Evolutionary conservation across 2,797 vertebrate species (phyloP).

Genomic region (Hyperoplus immaculatus): DNA sequence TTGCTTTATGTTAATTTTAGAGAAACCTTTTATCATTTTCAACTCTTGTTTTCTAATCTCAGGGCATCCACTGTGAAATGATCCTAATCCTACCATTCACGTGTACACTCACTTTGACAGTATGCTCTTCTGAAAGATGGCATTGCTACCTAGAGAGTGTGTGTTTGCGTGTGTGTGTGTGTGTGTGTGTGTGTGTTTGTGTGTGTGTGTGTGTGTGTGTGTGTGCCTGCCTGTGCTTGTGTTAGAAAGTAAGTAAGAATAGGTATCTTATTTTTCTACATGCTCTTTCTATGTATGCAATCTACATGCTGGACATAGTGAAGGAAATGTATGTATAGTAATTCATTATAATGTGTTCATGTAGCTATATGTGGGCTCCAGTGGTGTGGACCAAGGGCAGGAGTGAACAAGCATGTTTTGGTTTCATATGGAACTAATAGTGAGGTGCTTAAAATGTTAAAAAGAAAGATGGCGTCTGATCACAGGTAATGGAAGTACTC

Average conservation of each 20-base stretch:
- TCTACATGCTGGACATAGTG: conserved; percentile 18
- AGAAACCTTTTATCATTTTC: background rate
- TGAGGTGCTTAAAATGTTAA: conserved; percentile 14
- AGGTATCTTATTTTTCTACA: conserved; percentile 1
- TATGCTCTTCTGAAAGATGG: background rate
- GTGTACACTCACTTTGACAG: conserved; percentile 17
- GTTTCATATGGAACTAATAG: background rate
- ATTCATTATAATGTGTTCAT: conserved; percentile 5
- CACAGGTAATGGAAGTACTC: conserved; percentile 14
- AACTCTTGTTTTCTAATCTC: conserved; percentile 38
- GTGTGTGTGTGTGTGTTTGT: conserved; percentile 15
- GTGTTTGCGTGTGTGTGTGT: background rate
- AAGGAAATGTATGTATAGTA: conserved; percentile 6
- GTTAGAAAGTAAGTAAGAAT: background rate
- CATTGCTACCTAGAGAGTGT: background rate
- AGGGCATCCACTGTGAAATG: conserved; percentile 62
- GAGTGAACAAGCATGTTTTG: conserved; percentile 18
- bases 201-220: conserved; percentile 3
- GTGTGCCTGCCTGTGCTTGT: background rate
- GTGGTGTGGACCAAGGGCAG: conserved; percentile 71
- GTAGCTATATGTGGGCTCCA: conserved; percentile 28
- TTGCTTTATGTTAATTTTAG: background rate
- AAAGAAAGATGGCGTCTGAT: background rate
- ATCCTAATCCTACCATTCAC: background rate
- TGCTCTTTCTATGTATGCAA: conserved; percentile 3